Evolutionary conservation across 1,140 invertebrate genomes (phyloP).

Genomic region (Latrodectus geometricus): DNA sequence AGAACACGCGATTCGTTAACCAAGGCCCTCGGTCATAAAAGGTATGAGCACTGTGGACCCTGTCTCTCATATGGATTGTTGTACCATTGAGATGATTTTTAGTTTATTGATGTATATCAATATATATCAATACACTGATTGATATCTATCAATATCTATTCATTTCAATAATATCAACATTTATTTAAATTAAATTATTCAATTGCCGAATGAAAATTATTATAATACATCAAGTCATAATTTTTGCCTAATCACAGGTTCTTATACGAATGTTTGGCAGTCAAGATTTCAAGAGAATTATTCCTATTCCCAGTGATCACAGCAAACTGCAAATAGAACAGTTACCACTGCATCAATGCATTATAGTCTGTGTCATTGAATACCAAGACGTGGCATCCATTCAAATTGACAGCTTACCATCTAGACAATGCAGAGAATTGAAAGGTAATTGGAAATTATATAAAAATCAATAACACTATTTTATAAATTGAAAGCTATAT

Average conservation of each 20-base stretch:
- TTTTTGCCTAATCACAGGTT: constrained; percentile 71
- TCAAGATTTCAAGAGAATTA: constrained; percentile 87
- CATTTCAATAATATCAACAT: too few species aligned
- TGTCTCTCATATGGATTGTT: too few species aligned
- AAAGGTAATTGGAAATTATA: constrained; percentile 63
- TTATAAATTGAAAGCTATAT: too few species aligned
- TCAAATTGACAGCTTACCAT: constrained; percentile 86
- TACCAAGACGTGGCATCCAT: constrained; percentile 80
- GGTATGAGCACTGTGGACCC: too few species aligned
- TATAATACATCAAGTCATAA: neutral
- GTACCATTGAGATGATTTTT: too few species aligned
- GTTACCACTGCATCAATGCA: constrained; percentile 89
- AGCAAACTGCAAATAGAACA: constrained; percentile 92
- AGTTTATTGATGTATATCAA: too few species aligned
- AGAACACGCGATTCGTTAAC: too few species aligned
- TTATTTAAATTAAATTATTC: too few species aligned
- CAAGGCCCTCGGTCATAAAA: too few species aligned
- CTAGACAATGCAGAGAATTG: constrained; percentile 88
- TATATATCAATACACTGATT: too few species aligned
- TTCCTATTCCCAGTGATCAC: constrained; percentile 86
- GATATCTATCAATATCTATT: too few species aligned
- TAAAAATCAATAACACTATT: neutral
- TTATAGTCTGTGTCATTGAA: constrained; percentile 85
- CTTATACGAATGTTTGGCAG: constrained; percentile 92
- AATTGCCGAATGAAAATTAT: neutral